A percentile compares a stretch with the other conserved stretches of the same genome.
These are phyloP conservation scores for Coptodon rendalli DNA, from an alignment of 2,113 vertebrate genomes.

Conservation along the genomic window DNA sequence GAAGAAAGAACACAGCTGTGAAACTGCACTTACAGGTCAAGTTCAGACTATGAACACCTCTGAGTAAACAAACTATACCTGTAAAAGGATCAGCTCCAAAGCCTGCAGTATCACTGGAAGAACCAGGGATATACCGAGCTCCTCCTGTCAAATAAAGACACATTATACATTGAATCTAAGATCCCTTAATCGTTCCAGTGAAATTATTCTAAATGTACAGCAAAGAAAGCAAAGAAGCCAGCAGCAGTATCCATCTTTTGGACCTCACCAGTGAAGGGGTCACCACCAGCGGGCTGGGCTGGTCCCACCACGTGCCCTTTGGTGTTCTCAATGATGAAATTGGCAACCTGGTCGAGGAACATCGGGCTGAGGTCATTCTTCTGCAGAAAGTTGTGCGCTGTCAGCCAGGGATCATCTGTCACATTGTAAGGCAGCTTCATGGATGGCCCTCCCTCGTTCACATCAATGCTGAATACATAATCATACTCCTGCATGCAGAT, in stretches of 20 bases:
- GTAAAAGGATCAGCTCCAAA: slow-evolving; percentile 74
- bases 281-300: slow-evolving; percentile 69
- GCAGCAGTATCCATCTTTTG: background rate
- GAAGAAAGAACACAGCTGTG: background rate
- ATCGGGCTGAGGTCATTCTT: slow-evolving; percentile 92
- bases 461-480: slow-evolving; percentile 94
- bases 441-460: slow-evolving; percentile 91
- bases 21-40: background rate
- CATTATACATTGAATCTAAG: background rate
- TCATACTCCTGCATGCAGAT: slow-evolving; percentile 85
- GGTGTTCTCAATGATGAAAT: slow-evolving; percentile 97
- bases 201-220: background rate
- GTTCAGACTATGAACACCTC: background rate
- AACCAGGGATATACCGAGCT: slow-evolving; percentile 72
- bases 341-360: slow-evolving; percentile 98
- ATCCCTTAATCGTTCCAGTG: background rate
- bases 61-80: slow-evolving; percentile 35
- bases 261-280: slow-evolving; percentile 90
- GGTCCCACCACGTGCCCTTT: slow-evolving; percentile 82
- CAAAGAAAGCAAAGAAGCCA: background rate
- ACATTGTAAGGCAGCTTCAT: slow-evolving; percentile 94
- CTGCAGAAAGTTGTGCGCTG: slow-evolving; percentile 92
- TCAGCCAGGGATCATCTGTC: slow-evolving; percentile 91
- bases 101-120: slow-evolving; percentile 8
- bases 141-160: slow-evolving; percentile 49